Conservation (phyloP, 92 coral and sea anemone genomes). For the Epizoanthus stellaris region DNA sequence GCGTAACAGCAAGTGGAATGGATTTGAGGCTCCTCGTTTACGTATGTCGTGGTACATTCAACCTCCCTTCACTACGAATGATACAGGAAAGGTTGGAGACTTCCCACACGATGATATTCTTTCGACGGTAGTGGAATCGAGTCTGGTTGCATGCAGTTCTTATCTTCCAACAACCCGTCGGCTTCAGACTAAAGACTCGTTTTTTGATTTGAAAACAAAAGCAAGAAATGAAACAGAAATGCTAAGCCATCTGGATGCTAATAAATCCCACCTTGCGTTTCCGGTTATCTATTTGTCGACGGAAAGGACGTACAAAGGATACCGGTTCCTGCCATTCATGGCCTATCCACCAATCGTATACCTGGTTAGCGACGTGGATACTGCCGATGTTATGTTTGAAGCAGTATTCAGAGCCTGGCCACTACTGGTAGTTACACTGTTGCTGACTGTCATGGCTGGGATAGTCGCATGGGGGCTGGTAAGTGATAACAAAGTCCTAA, state of each 20-base stretch:
- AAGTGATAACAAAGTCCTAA: neutral
- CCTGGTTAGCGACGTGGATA: neutral
- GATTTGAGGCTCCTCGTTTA: too few relatives aligned
- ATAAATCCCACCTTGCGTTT: neutral
- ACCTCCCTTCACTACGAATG: too few relatives aligned
- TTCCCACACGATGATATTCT: too few relatives aligned
- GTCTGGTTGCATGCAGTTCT: too few relatives aligned
- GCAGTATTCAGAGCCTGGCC: slow-evolving; percentile 7
- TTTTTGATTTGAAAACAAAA: neutral
- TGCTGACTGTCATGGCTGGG: slow-evolving; percentile 2
- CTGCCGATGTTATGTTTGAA: neutral
- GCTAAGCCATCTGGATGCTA: neutral
- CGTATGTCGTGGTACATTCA: too few relatives aligned
- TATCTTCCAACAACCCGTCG: too few relatives aligned
- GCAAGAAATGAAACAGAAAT: neutral
- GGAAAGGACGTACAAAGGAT: neutral
- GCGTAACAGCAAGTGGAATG: too few relatives aligned
- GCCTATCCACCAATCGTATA: neutral
- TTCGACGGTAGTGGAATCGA: too few relatives aligned
- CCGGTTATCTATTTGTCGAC: neutral
- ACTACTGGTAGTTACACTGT: neutral
- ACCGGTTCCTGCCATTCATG: neutral
- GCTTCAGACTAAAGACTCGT: too few relatives aligned
- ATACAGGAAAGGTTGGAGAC: too few relatives aligned
- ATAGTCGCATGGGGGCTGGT: neutral